Evolutionary conservation across 2,113 vertebrate species (phyloP).

Genomic region (Beaufortia kweichowensis): DNA sequence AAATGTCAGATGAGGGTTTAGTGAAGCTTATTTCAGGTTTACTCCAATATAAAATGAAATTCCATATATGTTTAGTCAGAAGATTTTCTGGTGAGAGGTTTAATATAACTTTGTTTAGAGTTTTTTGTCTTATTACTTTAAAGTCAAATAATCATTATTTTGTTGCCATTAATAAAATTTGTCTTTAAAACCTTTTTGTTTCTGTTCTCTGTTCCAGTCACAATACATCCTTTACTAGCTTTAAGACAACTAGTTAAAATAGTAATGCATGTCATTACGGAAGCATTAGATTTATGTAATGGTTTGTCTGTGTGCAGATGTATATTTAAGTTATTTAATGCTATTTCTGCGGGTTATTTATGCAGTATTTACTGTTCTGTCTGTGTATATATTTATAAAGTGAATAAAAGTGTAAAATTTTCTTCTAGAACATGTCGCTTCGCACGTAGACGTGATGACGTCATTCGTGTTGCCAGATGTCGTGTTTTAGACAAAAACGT

Average conservation of each 20-base stretch:
- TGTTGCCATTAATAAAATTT: background rate
- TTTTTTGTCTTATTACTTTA: conserved; percentile 6
- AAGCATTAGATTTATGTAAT: background rate
- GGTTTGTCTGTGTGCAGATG: background rate
- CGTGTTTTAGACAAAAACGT: background rate
- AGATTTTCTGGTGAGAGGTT: background rate
- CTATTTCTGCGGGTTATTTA: background rate
- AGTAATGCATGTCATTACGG: no score
- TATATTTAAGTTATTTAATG: background rate
- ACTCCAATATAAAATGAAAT: background rate
- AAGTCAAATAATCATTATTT: conserved; percentile 24
- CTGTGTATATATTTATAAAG: background rate
- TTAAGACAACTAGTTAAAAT: background rate
- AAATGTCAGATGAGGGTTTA: background rate
- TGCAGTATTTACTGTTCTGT: background rate
- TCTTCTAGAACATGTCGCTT: background rate
- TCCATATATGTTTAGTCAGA: background rate
- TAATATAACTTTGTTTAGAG: conserved; percentile 8
- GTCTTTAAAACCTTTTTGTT: background rate
- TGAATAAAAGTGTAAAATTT: no score
- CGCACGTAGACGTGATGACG: conserved; percentile 12
- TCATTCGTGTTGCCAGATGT: conserved; percentile 10
- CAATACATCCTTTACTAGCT: background rate
- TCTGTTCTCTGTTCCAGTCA: background rate
- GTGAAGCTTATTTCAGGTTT: background rate